A percentile compares a stretch with the other conserved stretches of the same genome.
These are phyloP conservation scores for Seira musarum DNA, from an alignment of 2,888 invertebrate genomes.

Conservation along the genomic window DNA sequence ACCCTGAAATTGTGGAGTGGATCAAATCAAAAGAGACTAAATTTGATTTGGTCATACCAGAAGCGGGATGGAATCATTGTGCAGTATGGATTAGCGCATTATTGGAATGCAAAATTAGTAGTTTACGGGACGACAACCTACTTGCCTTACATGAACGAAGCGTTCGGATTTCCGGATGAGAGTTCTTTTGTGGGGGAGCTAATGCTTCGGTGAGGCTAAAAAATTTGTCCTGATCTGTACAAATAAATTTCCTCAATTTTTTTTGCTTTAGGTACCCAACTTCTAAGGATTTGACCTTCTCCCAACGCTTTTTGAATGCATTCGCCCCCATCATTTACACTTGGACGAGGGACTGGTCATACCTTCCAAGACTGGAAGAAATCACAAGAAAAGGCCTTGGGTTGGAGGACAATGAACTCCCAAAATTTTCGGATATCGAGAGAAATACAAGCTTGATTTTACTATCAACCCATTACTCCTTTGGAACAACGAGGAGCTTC, in stretches of 20 bases:
- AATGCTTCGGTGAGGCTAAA: not conserved
- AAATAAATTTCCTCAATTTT: not conserved
- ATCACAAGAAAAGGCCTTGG: conserved; percentile 49
- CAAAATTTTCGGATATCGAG: conserved; percentile 56
- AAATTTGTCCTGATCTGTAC: conserved; percentile 18
- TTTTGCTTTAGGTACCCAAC: too few species aligned
- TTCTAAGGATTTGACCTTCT: conserved; percentile 29
- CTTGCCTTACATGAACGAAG: conserved; percentile 50
- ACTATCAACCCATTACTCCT: conserved; percentile 58
- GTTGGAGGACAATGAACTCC: conserved; percentile 31
- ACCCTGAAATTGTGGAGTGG: conserved; percentile 48
- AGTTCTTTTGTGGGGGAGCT: not conserved
- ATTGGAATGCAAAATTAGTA: conserved; percentile 46
- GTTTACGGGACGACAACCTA: conserved; percentile 55
- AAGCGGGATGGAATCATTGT: conserved; percentile 59
- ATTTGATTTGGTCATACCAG: conserved; percentile 64
- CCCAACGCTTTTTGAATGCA: conserved; percentile 46
- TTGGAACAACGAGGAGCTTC: conserved; percentile 59
- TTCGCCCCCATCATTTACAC: conserved; percentile 50
- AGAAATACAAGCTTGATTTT: conserved; percentile 60
- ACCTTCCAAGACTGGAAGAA: conserved; percentile 58
- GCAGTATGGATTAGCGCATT: conserved; percentile 54
- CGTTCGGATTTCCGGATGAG: conserved; percentile 56
- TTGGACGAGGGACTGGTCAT: conserved; percentile 23
- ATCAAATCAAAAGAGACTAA: conserved; percentile 23